Percentiles rank a stretch among this genome's conserved stretches.
These are phyloP conservation scores for Caradrina kadenii DNA, from an alignment of 2,888 invertebrate genomes.

Conservation along the genomic window DNA sequence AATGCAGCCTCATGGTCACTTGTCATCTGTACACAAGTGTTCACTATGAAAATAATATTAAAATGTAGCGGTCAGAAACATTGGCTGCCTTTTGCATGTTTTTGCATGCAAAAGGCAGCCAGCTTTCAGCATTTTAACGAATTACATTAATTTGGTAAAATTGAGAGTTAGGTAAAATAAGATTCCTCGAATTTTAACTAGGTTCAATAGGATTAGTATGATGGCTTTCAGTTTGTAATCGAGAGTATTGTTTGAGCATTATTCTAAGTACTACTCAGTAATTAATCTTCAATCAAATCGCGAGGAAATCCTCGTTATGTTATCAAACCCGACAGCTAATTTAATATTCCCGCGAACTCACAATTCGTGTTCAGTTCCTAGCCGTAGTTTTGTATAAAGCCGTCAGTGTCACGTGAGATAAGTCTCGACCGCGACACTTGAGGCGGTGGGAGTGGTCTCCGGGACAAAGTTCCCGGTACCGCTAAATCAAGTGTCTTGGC, in stretches of 20 bases:
- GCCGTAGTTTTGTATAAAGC: slow-evolving; percentile 33
- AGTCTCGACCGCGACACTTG: slow-evolving; percentile 46
- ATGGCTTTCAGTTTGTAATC: slow-evolving; percentile 3
- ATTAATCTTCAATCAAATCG: slow-evolving; percentile 35
- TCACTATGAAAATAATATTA: not conserved
- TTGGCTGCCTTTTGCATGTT: too few species aligned
- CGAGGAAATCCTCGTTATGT: not conserved
- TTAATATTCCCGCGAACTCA: slow-evolving; percentile 18
- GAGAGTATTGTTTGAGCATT: slow-evolving; percentile 16
- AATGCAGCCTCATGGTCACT: not conserved
- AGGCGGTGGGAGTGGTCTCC: slow-evolving; percentile 48
- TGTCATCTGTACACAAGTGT: not conserved
- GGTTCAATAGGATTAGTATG: slow-evolving; percentile 8
- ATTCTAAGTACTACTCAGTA: slow-evolving; percentile 19
- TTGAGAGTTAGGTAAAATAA: not conserved
- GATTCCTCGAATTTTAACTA: slow-evolving; percentile 15
- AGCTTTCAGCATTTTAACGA: too few species aligned
- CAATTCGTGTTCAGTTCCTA: slow-evolving; percentile 27
- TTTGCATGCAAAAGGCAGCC: too few species aligned
- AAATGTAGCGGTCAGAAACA: too few species aligned
- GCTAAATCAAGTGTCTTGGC: slow-evolving; percentile 62
- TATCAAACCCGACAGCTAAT: slow-evolving; percentile 30
- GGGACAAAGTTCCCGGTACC: slow-evolving; percentile 47
- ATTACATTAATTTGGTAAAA: too few species aligned
- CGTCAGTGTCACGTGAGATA: slow-evolving; percentile 50